These are phyloP conservation scores for Vanacampus margaritifer DNA, from an alignment of 2,113 vertebrate species.

Conservation along the genomic window DNA sequence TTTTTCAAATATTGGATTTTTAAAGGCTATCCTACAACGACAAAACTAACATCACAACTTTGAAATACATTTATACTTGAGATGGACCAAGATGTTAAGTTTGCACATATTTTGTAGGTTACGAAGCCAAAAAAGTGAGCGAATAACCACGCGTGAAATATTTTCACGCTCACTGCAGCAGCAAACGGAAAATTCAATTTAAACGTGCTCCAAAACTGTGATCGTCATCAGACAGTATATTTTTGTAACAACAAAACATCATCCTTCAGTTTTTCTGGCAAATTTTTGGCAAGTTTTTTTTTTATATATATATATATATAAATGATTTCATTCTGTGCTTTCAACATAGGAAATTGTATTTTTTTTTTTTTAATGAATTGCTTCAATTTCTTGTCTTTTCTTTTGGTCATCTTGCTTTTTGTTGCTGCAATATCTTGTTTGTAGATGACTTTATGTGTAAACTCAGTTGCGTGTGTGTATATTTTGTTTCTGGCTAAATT, in stretches of 20 bases:
- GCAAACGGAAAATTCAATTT: constrained; percentile 14
- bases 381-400: constrained; percentile 22
- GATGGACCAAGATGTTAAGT: constrained; percentile 75
- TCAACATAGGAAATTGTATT: constrained; percentile 48
- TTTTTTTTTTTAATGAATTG: constrained; percentile 28
- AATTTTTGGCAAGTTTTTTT: constrained; percentile 53
- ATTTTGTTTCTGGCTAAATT: constrained; percentile 54
- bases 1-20: constrained; percentile 46
- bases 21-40: constrained; percentile 47
- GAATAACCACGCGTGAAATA: constrained; percentile 15
- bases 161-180: constrained; percentile 15
- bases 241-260: constrained; percentile 47
- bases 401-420: constrained; percentile 41
- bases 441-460: constrained; percentile 64
- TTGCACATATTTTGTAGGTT: constrained; percentile 71
- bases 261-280: constrained; percentile 9
- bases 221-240: constrained; percentile 46
- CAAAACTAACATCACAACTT: constrained; percentile 50
- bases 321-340: constrained; percentile 42
- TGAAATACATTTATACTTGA: constrained; percentile 54
- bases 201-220: constrained; percentile 43
- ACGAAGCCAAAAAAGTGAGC: constrained; percentile 60
- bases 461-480: constrained; percentile 64
- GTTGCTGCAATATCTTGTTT: constrained; percentile 64
- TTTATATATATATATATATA: constrained; percentile 12